Evolutionary conservation across 1,140 invertebrate species (phyloP).

Genomic region (Sitobion miscanthi): DNA sequence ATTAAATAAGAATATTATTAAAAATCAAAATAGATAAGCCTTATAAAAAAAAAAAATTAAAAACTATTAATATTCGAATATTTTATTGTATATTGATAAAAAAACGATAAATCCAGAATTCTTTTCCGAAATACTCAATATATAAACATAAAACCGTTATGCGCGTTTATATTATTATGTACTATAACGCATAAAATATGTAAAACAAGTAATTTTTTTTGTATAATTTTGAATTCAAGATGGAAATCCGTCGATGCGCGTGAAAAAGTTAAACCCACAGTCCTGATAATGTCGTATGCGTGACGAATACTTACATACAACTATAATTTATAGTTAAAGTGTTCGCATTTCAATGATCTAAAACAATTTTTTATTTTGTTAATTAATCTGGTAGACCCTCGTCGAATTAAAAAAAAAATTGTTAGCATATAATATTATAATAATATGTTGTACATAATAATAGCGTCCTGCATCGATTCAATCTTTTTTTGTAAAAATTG

Average conservation of each 20-base stretch:
- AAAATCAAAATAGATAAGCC: background rate
- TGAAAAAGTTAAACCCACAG: background rate
- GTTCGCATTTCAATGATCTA: background rate
- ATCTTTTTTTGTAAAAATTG: too few relatives aligned
- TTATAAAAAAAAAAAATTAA: background rate
- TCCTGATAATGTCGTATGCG: background rate
- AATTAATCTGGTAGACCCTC: too few relatives aligned
- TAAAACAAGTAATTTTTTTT: background rate
- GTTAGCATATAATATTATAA: too few relatives aligned
- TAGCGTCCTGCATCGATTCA: too few relatives aligned
- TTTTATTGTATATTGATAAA: background rate
- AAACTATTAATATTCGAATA: background rate
- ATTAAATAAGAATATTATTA: background rate
- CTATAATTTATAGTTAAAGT: background rate
- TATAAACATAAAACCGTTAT: background rate
- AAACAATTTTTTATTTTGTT: background rate
- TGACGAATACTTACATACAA: background rate
- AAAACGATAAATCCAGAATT: background rate
- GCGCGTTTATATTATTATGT: background rate
- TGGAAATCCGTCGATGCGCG: background rate
- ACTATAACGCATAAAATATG: background rate
- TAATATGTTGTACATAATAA: too few relatives aligned
- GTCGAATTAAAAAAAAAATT: too few relatives aligned
- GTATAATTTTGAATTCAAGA: background rate
- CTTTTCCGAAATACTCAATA: background rate